Percentiles rank a stretch among this genome's conserved stretches.
These are phyloP conservation scores for Pseudochirops cupreus DNA, from an alignment of 2,797 vertebrate species.

Conservation along the genomic window DNA sequence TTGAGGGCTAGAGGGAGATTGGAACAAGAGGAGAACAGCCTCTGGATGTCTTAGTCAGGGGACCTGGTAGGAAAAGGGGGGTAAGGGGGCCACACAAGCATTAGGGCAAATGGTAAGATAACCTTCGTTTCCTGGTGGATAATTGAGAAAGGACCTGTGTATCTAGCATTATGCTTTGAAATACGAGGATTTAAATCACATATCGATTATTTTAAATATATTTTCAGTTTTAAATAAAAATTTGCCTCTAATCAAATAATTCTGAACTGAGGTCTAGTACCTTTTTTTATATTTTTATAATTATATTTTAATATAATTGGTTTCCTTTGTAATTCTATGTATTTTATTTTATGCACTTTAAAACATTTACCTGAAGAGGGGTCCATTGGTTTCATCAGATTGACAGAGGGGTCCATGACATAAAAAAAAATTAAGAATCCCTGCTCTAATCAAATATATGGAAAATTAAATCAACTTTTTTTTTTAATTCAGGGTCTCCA, in stretches of 20 bases:
- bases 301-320: not conserved
- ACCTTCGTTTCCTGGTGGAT: slow-evolving; percentile 58
- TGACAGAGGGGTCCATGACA: not conserved
- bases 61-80: not conserved
- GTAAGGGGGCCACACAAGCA: not conserved
- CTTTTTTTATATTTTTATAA: not conserved
- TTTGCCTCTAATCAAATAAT: slow-evolving; percentile 67
- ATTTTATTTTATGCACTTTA: not conserved
- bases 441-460: not conserved
- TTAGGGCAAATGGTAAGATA: not conserved
- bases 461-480: not conserved
- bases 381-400: not conserved
- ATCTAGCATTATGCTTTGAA: slow-evolving; percentile 51
- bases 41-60: not conserved
- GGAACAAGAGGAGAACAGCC: not conserved
- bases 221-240: slow-evolving; percentile 68
- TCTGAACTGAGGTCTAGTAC: not conserved
- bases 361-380: not conserved
- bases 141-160: slow-evolving; percentile 49
- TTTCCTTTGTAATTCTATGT: not conserved
- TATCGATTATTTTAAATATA: slow-evolving; percentile 72
- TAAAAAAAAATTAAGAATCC: not conserved
- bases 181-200: slow-evolving; percentile 71
- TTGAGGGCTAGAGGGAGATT: not conserved
- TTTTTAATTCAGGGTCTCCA: not conserved